Percentiles rank a stretch among this genome's conserved stretches.
Conservation (phyloP, 2,113 vertebrate species). For the Dendropsophus ebraccatus region DNA sequence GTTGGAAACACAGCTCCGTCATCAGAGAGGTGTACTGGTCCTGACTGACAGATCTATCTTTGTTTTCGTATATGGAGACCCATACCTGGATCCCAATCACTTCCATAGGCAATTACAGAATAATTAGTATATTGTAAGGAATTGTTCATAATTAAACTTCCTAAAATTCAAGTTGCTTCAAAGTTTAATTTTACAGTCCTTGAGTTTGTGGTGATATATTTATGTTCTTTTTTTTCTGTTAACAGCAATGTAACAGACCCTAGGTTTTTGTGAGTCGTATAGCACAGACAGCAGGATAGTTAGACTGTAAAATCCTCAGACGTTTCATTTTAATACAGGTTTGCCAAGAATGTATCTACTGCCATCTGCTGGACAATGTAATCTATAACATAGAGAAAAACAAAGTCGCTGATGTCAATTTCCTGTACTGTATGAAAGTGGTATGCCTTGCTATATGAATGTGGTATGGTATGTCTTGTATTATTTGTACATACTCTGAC, state of each 20-base stretch:
- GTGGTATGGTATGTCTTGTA: background rate
- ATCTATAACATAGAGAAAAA: background rate
- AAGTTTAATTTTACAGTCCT: background rate
- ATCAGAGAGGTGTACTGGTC: too few relatives aligned
- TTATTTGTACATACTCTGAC: background rate
- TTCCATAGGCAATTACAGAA: background rate
- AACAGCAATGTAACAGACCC: background rate
- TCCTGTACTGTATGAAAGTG: background rate
- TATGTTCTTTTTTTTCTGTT: background rate
- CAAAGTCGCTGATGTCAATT: background rate
- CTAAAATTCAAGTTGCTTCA: background rate
- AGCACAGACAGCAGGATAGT: background rate
- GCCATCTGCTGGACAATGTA: slow-evolving; percentile 28
- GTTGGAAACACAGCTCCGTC: too few relatives aligned
- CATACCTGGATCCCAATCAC: background rate
- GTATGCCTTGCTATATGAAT: too few relatives aligned
- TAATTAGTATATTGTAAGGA: background rate
- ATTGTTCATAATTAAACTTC: background rate
- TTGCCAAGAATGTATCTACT: slow-evolving; percentile 41
- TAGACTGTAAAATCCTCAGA: background rate
- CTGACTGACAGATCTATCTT: too few relatives aligned
- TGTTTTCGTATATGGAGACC: too few relatives aligned
- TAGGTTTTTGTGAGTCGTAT: background rate
- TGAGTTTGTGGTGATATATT: background rate
- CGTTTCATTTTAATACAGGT: background rate